These are phyloP conservation scores for Dolomedes plantarius DNA, from an alignment of 2,888 invertebrate species.

Conservation along the genomic window DNA sequence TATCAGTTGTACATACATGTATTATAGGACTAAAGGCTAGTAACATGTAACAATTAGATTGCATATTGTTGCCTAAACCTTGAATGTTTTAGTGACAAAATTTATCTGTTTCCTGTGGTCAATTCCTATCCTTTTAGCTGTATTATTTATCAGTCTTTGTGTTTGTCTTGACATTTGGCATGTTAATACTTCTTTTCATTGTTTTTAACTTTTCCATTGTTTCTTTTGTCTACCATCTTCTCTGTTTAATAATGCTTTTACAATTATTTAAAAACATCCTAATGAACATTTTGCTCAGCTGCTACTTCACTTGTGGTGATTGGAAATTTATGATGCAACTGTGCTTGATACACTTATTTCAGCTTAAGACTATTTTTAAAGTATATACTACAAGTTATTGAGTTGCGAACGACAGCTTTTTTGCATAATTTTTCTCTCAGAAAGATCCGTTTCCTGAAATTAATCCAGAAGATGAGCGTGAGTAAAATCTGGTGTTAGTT, in stretches of 20 bases:
- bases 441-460: not conserved
- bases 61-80: not conserved
- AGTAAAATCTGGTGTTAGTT: conserved; percentile 46
- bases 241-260: not conserved
- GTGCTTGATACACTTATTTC: too few relatives aligned
- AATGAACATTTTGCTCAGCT: not conserved
- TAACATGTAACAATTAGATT: not conserved
- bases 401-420: conserved; percentile 14
- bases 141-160: conserved; percentile 26
- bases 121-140: not conserved
- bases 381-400: not conserved
- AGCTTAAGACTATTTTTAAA: not conserved
- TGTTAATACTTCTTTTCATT: conserved; percentile 28
- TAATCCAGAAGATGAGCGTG: conserved; percentile 21
- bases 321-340: not conserved
- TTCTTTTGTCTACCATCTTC: not conserved
- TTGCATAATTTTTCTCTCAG: not conserved
- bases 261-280: not conserved
- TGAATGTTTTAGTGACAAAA: not conserved
- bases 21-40: not conserved
- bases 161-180: conserved; percentile 32
- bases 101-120: not conserved
- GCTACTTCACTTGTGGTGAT: not conserved
- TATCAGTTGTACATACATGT: not conserved
- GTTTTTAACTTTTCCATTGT: conserved; percentile 21